phyloP scores from a whole-genome alignment of 2,113 vertebrate species.

The Ptyas mucosa region DNA sequence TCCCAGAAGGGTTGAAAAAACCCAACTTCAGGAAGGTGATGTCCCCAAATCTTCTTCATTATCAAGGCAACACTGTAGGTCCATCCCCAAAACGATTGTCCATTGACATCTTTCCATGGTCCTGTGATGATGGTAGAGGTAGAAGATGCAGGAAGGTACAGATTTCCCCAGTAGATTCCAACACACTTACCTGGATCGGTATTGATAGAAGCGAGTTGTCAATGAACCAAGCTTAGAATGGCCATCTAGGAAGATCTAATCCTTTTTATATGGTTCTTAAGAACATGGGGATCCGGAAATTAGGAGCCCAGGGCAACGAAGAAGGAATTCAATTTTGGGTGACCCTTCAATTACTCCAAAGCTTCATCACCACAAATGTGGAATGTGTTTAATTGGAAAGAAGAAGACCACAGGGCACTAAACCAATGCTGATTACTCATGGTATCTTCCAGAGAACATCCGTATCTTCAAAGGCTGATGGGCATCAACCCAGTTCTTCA shows the following conservation, averaged over 20 bases:
- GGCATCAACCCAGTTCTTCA: neutral
- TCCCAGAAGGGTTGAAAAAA: neutral
- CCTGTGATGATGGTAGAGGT: neutral
- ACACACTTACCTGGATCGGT: neutral
- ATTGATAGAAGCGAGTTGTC: neutral
- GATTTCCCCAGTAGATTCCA: neutral
- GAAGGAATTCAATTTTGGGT: neutral
- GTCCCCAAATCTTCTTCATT: neutral
- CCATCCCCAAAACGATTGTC: neutral
- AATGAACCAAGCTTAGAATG: neutral
- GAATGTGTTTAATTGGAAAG: neutral
- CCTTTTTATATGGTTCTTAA: slow-evolving; percentile 1
- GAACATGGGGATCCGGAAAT: neutral
- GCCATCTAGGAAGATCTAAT: neutral
- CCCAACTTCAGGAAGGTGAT: neutral
- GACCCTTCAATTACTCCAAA: neutral
- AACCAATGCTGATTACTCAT: neutral
- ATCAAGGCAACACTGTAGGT: neutral
- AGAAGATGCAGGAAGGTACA: neutral
- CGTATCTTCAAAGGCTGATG: neutral
- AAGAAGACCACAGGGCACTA: neutral
- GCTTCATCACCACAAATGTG: neutral
- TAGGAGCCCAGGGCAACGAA: neutral
- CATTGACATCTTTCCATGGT: no score
- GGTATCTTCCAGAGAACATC: neutral